Conservation (phyloP, 2,113 vertebrate species). For the Noctilio leporinus region DNA sequence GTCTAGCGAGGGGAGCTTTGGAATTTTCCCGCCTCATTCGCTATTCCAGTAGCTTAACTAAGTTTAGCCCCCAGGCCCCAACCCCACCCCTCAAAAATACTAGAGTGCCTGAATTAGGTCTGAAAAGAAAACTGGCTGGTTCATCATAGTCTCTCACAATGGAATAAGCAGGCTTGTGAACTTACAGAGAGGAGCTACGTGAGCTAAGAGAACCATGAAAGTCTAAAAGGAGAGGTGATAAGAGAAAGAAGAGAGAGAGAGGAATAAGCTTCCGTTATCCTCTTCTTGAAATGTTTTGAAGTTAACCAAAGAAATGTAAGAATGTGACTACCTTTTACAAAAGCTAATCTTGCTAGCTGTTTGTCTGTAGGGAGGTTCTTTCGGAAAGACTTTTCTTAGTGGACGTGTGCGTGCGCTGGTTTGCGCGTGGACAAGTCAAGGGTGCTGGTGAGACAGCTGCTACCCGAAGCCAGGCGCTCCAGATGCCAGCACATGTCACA, state of each 20-base stretch:
- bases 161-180: slow-evolving; percentile 13
- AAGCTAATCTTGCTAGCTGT: background rate
- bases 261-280: background rate
- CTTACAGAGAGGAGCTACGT: slow-evolving; percentile 4
- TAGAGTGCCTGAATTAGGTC: background rate
- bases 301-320: background rate
- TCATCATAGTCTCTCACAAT: slow-evolving; percentile 20
- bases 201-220: slow-evolving; percentile 14
- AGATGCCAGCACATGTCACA: background rate
- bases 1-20: slow-evolving; percentile 3
- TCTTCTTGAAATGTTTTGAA: slow-evolving; percentile 3
- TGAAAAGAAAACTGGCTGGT: slow-evolving; percentile 16
- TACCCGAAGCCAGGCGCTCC: no score
- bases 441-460: background rate
- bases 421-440: background rate
- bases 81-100: background rate
- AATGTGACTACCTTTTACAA: background rate
- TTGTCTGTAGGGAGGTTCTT: background rate
- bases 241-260: background rate
- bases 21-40: slow-evolving; percentile 14
- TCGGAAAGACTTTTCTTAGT: background rate
- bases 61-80: background rate
- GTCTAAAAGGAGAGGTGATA: background rate
- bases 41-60: background rate
- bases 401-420: no score